Evolutionary conservation across 2,797 vertebrate genomes (phyloP), one percentile per base, ranked within the genome.

Genomic region (Gallinago nigripennis): DNA sequence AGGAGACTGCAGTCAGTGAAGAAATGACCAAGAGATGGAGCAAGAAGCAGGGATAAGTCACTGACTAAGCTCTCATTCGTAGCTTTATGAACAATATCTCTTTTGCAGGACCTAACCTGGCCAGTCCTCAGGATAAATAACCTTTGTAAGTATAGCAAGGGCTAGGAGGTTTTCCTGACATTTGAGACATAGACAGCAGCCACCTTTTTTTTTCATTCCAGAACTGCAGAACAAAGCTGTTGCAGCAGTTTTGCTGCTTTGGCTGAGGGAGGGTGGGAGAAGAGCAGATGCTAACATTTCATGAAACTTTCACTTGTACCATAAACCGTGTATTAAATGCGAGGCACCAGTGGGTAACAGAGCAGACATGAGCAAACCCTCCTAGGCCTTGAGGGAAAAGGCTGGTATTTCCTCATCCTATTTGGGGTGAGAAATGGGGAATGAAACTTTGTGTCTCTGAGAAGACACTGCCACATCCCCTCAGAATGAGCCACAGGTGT

Each of bases 401-500:
- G 4, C 63, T 77, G 68, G 33, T 30, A 16, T 81, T 86, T 78
- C 77, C 28, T 87, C 5, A 4, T 66, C 39, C 43, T 53, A 0
- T 9, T 10, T 20, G 28, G 51, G 56, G 6, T 69, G 72, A 86
- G 72, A 91, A 93, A 94, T 43, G 46, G 66, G 65, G 86, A 94
- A 82, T 76, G 77, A 95, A 97, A 90, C 73, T 96, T 96, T 69
- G 86, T 57, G 28, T 53, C 79, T 82, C 61, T 78, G 85, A 95
- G 86, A 97, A 95, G 85, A 66, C 56, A 66, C 45, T 87, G 93
- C 65, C 86, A 89, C 84, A 60, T 94, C 41, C 82, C 35, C 11
- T n/a, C 31, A 80, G 77, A 92, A 93, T 17, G 45, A 89, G 72
- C 56, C 90, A 92, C 73, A 11, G 6, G 66, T 58, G 76, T 95